These are phyloP conservation scores for Acromyrmex echinatior DNA, from an alignment of 1,140 invertebrate genomes.

Conservation along the genomic window DNA sequence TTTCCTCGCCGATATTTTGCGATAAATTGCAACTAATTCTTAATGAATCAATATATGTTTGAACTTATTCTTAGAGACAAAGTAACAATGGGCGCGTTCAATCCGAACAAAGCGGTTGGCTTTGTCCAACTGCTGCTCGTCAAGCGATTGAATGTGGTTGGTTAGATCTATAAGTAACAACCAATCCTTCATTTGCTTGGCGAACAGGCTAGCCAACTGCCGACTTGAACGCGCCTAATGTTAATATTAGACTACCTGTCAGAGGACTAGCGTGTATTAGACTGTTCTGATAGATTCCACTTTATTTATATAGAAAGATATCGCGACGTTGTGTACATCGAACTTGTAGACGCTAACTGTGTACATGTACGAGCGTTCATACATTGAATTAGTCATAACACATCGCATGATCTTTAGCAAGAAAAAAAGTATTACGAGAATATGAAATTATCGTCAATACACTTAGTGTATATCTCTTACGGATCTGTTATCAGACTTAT, in stretches of 20 bases:
- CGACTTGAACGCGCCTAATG: no score
- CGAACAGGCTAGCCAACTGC: no score
- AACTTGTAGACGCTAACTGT: slow-evolving; percentile 6
- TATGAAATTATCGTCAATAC: not conserved
- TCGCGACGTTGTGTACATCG: slow-evolving; percentile 34
- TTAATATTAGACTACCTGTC: slow-evolving; percentile 37
- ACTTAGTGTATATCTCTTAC: not conserved
- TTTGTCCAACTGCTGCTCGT: no score
- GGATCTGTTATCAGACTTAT: slow-evolving; percentile 4
- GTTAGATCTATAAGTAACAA: no score
- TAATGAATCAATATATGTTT: slow-evolving; percentile 28
- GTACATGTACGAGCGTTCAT: slow-evolving; percentile 35
- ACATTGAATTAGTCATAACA: slow-evolving; percentile 45
- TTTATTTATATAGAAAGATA: slow-evolving; percentile 56
- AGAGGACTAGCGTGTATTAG: slow-evolving; percentile 15
- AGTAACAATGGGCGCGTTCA: not conserved
- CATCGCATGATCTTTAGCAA: slow-evolving; percentile 22
- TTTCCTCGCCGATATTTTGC: not conserved
- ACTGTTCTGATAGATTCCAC: slow-evolving; percentile 32
- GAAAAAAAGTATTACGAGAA: slow-evolving; percentile 43
- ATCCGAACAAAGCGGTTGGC: no score
- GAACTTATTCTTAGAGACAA: slow-evolving; percentile 43
- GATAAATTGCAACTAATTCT: slow-evolving; percentile 11
- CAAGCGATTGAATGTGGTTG: no score
- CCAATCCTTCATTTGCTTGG: no score